Evolutionary conservation across 2,797 vertebrate species (phyloP).

Genomic region (Danionella dracula): DNA sequence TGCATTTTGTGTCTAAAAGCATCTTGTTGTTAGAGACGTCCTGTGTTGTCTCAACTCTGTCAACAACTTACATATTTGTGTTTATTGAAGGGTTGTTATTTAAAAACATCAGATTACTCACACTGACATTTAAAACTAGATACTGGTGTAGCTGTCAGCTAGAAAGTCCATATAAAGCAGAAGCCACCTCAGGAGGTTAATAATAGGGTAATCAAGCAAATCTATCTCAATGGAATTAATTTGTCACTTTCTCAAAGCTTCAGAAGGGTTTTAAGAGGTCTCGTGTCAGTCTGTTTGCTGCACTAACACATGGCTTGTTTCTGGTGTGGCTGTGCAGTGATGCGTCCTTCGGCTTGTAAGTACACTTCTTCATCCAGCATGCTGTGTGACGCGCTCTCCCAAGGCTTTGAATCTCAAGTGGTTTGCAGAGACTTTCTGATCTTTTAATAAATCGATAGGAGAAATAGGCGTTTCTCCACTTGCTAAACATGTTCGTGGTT

Average conservation of each 20-base stretch:
- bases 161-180: background rate
- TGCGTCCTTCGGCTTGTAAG: conserved; percentile 42
- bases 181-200: no score
- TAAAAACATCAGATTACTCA: background rate
- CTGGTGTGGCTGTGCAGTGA: conserved; percentile 42
- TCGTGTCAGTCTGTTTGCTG: background rate
- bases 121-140: background rate
- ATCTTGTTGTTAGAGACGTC: conserved; percentile 28
- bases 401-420: background rate
- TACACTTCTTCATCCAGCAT: conserved; percentile 35
- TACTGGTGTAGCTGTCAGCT: background rate
- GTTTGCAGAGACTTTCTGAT: background rate
- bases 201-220: background rate
- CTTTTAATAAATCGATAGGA: no score
- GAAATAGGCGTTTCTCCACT: no score
- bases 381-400: conserved; percentile 34
- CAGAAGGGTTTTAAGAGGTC: background rate
- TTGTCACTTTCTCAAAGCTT: background rate
- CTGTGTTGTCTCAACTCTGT: conserved; percentile 24
- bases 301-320: conserved; percentile 35
- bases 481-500: no score
- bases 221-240: background rate
- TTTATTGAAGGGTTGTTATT: no score
- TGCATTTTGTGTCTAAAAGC: conserved; percentile 26
- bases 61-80: background rate